Conservation (phyloP, 2,797 vertebrate species). For the Bryconaethiops microstoma region DNA sequence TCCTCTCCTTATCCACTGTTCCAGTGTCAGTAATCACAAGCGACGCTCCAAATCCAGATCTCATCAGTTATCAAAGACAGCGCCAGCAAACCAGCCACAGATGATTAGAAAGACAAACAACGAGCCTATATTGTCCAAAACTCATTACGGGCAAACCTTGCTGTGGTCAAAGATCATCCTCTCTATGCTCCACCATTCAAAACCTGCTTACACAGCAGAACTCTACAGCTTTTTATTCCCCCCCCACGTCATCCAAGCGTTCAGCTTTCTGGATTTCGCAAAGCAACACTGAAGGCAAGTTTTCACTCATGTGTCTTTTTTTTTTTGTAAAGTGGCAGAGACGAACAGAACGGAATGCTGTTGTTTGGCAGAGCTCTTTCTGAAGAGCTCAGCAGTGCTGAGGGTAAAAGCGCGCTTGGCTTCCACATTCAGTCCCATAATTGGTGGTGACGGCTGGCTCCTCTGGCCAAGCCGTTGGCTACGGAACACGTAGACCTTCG, state of each 20-base stretch:
- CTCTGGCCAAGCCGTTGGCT: constrained; percentile 50
- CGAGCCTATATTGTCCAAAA: constrained; percentile 31
- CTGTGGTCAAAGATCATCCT: constrained; percentile 44
- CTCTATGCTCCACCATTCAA: constrained; percentile 39
- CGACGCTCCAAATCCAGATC: constrained; percentile 21
- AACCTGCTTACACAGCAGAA: constrained; percentile 48
- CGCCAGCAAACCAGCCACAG: constrained; percentile 21
- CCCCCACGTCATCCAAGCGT: constrained; percentile 40
- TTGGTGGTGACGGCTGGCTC: constrained; percentile 69
- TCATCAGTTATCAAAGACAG: constrained; percentile 40
- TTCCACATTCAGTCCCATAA: constrained; percentile 74
- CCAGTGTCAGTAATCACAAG: constrained; percentile 11
- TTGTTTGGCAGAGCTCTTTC: constrained; percentile 33
- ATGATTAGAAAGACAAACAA: constrained; percentile 48
- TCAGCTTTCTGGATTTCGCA: constrained; percentile 43
- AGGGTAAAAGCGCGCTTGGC: constrained; percentile 34
- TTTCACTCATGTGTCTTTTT: constrained; percentile 35
- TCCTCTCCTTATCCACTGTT: constrained; percentile 16
- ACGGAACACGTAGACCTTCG: constrained; percentile 47
- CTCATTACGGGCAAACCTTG: constrained; percentile 45
- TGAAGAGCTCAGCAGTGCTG: constrained; percentile 35
- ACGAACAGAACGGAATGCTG: constrained; percentile 39
- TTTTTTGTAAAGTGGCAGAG: constrained; percentile 37
- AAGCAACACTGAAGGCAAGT: constrained; percentile 43
- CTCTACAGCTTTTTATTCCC: constrained; percentile 28